Percentiles rank a stretch among this genome's conserved stretches.
Evolutionary conservation across 2,113 vertebrate species (phyloP).

Genomic region (Rhabdomys dilectus): DNA sequence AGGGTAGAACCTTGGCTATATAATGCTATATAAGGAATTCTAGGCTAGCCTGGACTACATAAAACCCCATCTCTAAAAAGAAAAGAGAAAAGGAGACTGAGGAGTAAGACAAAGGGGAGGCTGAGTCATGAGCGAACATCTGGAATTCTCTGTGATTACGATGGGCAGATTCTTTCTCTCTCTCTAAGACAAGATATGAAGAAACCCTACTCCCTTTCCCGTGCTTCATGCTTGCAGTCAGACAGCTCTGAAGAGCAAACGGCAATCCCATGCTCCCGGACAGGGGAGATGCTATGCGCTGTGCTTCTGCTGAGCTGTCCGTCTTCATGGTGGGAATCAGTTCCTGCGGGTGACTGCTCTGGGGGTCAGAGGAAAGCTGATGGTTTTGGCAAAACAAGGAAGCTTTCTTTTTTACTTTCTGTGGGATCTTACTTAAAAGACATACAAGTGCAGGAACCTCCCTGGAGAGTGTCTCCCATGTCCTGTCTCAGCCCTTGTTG

Average conservation of each 20-base stretch:
- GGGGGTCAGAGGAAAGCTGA: neutral
- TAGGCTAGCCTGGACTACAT: neutral
- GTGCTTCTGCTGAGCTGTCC: neutral
- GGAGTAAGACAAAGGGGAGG: neutral
- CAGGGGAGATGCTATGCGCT: neutral
- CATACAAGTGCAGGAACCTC: neutral
- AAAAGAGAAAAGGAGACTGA: neutral
- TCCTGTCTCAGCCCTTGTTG: neutral
- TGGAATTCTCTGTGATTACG: neutral
- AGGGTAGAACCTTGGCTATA: neutral
- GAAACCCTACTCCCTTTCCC: neutral
- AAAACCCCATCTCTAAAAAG: neutral
- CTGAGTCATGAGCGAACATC: neutral
- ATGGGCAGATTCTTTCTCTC: neutral
- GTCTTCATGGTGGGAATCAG: neutral
- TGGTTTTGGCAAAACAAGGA: neutral
- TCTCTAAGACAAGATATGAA: neutral
- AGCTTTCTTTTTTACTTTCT: neutral
- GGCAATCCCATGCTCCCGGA: neutral
- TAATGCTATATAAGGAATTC: neutral
- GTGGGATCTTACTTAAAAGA: slow-evolving; percentile 21
- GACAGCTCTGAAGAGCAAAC: neutral
- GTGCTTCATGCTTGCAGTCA: neutral
- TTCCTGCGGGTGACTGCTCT: neutral
- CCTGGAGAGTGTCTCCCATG: neutral